A percentile compares a stretch with the other conserved stretches of the same genome.
These are phyloP conservation scores for Drosophila pseudotalamancana DNA, from an alignment of 2,888 invertebrate genomes.

Conservation along the genomic window DNA sequence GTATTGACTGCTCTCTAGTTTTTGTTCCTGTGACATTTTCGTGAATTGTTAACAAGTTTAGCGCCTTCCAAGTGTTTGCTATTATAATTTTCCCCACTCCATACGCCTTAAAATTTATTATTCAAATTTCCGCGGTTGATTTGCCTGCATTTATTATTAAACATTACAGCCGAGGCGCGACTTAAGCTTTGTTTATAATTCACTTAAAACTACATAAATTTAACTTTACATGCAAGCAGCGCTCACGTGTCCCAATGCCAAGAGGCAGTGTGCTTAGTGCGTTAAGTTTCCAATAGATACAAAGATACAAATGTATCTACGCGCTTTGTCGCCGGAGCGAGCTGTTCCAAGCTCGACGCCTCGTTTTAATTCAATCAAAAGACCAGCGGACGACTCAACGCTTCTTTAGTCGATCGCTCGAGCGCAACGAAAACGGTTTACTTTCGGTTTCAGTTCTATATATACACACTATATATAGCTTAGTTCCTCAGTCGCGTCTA, in stretches of 20 bases:
- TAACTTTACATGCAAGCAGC: slow-evolving; percentile 73
- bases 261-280: slow-evolving; percentile 10
- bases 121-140: slow-evolving; percentile 66
- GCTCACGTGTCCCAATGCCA: slow-evolving; percentile 68
- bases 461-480: slow-evolving; percentile 1
- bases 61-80: slow-evolving; percentile 56
- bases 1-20: slow-evolving; percentile 19
- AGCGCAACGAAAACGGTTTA: slow-evolving; percentile 62
- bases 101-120: slow-evolving; percentile 63
- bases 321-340: slow-evolving; percentile 14
- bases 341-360: slow-evolving; percentile 27
- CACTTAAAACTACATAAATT: slow-evolving; percentile 79
- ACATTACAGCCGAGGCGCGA: slow-evolving; percentile 48
- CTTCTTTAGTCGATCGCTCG: slow-evolving; percentile 68
- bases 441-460: slow-evolving; percentile 24
- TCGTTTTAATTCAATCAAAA: slow-evolving; percentile 78
- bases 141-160: slow-evolving; percentile 66
- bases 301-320: slow-evolving; percentile 57
- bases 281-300: slow-evolving; percentile 50
- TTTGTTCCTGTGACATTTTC: slow-evolving; percentile 25
- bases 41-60: slow-evolving; percentile 65
- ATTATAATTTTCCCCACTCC: slow-evolving; percentile 33
- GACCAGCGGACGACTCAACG: slow-evolving; percentile 35
- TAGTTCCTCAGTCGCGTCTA: not conserved
- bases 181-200: slow-evolving; percentile 69